Base-by-base conservation (phyloP, 2,888 invertebrate genomes). In the Smittia sp. region DNA sequence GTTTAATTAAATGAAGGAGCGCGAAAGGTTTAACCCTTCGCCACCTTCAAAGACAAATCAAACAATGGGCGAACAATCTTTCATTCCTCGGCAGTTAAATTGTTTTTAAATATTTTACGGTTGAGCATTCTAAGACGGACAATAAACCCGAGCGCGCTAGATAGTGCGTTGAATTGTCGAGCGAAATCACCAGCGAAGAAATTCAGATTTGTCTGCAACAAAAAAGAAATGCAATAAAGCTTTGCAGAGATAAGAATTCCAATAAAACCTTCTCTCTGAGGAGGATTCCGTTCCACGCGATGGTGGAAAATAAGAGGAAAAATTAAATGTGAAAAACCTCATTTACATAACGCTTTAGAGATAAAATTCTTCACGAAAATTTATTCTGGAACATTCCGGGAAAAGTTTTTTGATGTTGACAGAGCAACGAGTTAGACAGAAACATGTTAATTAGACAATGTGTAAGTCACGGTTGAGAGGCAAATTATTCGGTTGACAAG, bases 301-400 rank as follows among this genome's bases (percentile, higher is more conserved):
- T 32, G 32, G 32, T 6, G 32, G 32, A 32, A 32, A 32, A 32
- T 6, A 46, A 46, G 46, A 46, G 46, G 46, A 46, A 32, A 32
- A 46, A 46, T 46, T 46, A n/a, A 46, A 46, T 46, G 46, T 15
- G 46, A 67, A 41, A 67, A n/a, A 20, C 32, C 38, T 67, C 67
- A 67, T 67, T 67, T 67, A 39, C 67, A 67, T 67, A 67, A 67
- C 58, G 22, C 41, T 67, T 67, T 20, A 67, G 46, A 22, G 39
- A 67, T 58, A 18, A 58, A 58, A 58, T 58, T 58, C 58, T 58
- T 58, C 58, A 58, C 58, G 58, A 18, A 58, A 67, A 46, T 67
- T 67, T 67, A 41, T 67, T 22, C 24, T 67, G 41, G n/a, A 46
- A 24, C 41, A 41, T 41, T 67, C 67, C 22, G 39, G 41, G 20